Evolutionary conservation across 2,113 vertebrate species (phyloP).

Genomic region (Heliornis fulica): DNA sequence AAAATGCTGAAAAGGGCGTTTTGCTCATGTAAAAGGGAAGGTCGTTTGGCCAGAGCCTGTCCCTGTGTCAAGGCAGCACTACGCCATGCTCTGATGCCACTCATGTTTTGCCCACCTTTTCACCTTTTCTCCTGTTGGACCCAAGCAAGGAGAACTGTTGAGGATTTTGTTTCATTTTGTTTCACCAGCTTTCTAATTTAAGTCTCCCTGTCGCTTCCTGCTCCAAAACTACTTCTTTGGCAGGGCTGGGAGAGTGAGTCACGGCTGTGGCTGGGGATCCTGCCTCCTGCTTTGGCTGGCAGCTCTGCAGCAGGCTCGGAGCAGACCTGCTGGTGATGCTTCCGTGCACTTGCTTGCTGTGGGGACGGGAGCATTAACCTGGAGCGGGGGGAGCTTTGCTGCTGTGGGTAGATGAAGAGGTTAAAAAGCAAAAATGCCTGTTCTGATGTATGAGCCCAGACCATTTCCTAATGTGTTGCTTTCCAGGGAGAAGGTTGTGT

Average conservation of each 20-base stretch:
- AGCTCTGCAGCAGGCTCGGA: neutral
- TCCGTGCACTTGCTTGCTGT: neutral
- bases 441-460: neutral
- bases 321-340: neutral
- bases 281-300: constrained; percentile 21
- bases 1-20: neutral
- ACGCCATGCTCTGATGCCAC: rapidly evolving
- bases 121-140: neutral
- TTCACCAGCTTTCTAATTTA: constrained; percentile 10
- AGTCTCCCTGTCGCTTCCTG: constrained; percentile 11
- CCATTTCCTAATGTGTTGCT: rapidly evolving
- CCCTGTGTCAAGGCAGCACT: neutral
- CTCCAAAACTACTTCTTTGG: constrained; percentile 75
- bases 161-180: neutral
- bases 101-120: neutral
- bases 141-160: neutral
- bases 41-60: rapidly evolving
- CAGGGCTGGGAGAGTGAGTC: constrained; percentile 55
- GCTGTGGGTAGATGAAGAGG: neutral
- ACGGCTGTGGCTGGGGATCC: neutral
- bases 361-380: neutral
- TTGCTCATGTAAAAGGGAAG: neutral
- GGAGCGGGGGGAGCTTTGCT: neutral
- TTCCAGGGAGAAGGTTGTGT: neutral
- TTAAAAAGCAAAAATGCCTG: neutral